Evolutionary conservation across 2,888 invertebrate genomes (phyloP).

Genomic region (Brachypalpus laphriformis): DNA sequence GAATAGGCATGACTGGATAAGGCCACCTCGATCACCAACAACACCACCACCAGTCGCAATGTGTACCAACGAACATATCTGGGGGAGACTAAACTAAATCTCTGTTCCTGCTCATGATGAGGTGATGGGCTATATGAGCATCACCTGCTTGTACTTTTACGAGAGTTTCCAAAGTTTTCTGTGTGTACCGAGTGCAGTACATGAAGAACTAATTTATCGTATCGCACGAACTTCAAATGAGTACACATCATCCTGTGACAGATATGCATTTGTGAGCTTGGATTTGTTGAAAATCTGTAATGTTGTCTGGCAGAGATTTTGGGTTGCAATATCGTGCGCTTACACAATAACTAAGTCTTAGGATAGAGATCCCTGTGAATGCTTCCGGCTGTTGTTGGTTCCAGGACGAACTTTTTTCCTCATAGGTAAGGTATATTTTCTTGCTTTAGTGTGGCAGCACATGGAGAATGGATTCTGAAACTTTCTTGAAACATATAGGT

Average conservation of each 20-base stretch:
- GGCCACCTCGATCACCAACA: slow-evolving; percentile 27
- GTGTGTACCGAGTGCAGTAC: slow-evolving; percentile 24
- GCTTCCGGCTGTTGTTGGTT: slow-evolving; percentile 35
- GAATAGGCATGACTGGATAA: slow-evolving; percentile 55
- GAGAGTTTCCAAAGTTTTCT: slow-evolving; percentile 51
- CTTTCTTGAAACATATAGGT: no score
- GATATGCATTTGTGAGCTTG: slow-evolving; percentile 13
- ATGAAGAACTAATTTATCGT: slow-evolving; percentile 52
- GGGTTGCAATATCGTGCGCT: slow-evolving; percentile 24
- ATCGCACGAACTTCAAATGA: slow-evolving; percentile 53
- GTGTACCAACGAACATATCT: neutral
- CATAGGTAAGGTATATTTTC: neutral
- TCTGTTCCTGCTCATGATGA: slow-evolving; percentile 35
- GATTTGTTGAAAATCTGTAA: slow-evolving; percentile 12
- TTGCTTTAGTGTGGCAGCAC: neutral
- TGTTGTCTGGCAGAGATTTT: slow-evolving; percentile 30
- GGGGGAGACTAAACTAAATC: slow-evolving; percentile 31
- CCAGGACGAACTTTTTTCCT: slow-evolving; percentile 27
- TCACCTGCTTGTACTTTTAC: slow-evolving; percentile 14
- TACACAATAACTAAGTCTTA: neutral
- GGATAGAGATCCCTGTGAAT: slow-evolving; percentile 15
- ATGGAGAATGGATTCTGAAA: neutral
- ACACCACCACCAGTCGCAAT: neutral
- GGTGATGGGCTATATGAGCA: slow-evolving; percentile 18
- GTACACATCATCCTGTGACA: slow-evolving; percentile 52